Base-by-base conservation (phyloP, 2,888 invertebrate species). In the Aquatica leii region DNA sequence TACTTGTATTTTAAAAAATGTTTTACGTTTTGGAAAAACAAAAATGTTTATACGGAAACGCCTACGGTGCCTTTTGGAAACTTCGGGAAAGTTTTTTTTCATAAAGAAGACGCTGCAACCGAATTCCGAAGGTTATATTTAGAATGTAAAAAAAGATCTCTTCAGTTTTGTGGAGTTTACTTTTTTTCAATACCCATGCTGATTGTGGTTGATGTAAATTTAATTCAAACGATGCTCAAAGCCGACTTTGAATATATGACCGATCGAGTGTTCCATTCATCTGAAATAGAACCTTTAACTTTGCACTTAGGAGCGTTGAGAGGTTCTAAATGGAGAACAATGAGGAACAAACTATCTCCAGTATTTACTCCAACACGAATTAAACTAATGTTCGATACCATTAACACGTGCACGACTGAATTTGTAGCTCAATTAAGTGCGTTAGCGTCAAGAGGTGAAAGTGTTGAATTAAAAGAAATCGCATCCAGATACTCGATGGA, bases 311-410 rank as follows among this genome's bases (percentile, higher is more conserved):
- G 88, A 68, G 79, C 83, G 60, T 72, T 84, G 31, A 80, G 80
- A 37, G 86, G 85, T 0, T 77, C 82, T 11, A 78, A 82, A 14
- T 90, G 90, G 90, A 87, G 83, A 69, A 81, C 78, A 17, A 75
- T 89, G 21, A 81, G 90, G 8, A 67, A 81, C 0, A 87, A 88
- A 69, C 77, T 90, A 71, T 84, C 88, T 0, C 86, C 88, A 0
- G 83, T 86, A 0, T 90, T 90, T 70, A 85, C 88, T 0, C 83
- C 87, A 0, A 87, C 86, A 5, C 89, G 88, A 76, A 78, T 90
- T 60, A 89, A 86, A 74, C 81, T 78, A 0, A 87, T 89, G 86
- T 88, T 86, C 68, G 81, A 81, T 0, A 82, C 86, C 0, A 82
- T 89, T 11, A 82, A 85, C 35, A 81, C 84, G 31, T 84, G 87